Evolutionary conservation across 2,888 invertebrate species (phyloP), one percentile per base, ranked within the genome.

Genomic region (Dioctria rufipes): DNA sequence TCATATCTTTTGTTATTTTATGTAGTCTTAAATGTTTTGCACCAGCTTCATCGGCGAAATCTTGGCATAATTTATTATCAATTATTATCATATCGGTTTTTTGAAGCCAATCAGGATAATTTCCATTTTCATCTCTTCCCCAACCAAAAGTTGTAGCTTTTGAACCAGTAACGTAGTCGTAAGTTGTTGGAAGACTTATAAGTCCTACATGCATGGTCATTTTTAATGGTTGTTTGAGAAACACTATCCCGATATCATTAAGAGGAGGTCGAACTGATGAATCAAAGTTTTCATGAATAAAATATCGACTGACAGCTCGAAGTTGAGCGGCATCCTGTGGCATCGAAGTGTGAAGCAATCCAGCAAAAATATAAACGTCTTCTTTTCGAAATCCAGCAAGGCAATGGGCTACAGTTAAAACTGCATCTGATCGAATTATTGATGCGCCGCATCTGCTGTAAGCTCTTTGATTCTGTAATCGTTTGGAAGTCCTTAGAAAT

Each of bases 401-500:
- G 8, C 69, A 69, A 69, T 69, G 69, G 3, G 69, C 69, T 37
- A 49, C 69, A 5, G 69, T 69, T 49, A 69, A 49, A 69, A 69
- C 37, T 11, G 3, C 9, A 37, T 69, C 37, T 2, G 49, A 4
- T 37, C 69, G 13, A 8, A 69, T 69, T 4, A 69, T 37, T 2
- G 69, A 49, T 8, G 37, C 69, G 3, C 49, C 46, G 9, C 69
- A 67, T 25, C 3, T 25, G 25, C 1, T 25, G 25, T 25, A 25
- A 25, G 25, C 25, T 8, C 8, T 46, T 54, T 8, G 54, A 1
- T 11, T 54, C 25, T 25, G 25, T 25, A 25, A 25, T 46, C 49
- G 5, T 9, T 46, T 46, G 49, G 2, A 6, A 46, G 49, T 46
- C 11, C 11, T 8, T 54, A 54, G 11, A n/a, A 54, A 6, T 11